Evolutionary conservation across 2,888 invertebrate species (phyloP).

Genomic region (Tinea semifulvella): DNA sequence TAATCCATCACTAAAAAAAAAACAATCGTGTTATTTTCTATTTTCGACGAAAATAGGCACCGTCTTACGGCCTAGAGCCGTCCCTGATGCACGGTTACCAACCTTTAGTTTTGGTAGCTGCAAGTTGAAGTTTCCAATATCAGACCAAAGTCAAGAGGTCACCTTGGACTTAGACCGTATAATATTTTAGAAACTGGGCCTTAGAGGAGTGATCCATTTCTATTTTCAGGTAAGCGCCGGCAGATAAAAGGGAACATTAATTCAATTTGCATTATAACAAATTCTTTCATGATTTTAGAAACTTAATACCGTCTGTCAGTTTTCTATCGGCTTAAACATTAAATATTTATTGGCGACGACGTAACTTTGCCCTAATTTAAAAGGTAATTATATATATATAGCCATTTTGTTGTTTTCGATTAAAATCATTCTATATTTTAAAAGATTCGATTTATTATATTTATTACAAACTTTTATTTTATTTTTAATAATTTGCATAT

Average conservation of each 20-base stretch:
- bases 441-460: no score
- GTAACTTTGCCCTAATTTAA: no score
- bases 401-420: no score
- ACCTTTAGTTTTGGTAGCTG: background rate
- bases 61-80: constrained; percentile 13
- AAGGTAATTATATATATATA: no score
- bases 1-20: no score
- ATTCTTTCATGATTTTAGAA: background rate
- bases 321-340: background rate
- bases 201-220: background rate
- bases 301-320: background rate
- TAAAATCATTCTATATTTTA: no score
- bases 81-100: no score
- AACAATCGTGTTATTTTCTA: no score
- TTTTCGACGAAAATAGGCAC: no score
- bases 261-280: background rate
- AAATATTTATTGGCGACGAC: background rate
- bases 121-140: constrained; percentile 10
- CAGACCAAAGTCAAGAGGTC: constrained; percentile 7
- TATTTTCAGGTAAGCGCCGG: background rate
- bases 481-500: no score
- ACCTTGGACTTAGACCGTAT: background rate
- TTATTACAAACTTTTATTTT: no score
- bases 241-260: background rate
- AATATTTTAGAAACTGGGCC: background rate